phyloP scores from a whole-genome alignment of 1,140 invertebrate species.

The Anastatus disparis region DNA sequence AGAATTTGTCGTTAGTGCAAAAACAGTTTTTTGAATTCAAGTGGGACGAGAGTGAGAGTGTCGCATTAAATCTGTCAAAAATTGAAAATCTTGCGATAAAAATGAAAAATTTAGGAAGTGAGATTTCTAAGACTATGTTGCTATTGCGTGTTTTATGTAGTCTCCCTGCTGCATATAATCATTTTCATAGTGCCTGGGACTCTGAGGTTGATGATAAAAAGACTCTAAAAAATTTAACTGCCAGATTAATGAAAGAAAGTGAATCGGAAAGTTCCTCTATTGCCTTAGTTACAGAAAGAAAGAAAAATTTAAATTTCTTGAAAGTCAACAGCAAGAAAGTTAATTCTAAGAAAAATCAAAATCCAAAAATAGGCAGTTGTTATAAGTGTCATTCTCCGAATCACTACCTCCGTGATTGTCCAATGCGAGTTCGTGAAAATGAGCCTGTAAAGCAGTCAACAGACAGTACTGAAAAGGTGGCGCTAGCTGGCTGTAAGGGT shows the following conservation, averaged over 20 bases:
- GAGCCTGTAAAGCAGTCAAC: too few relatives aligned
- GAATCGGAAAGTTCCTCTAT: too few relatives aligned
- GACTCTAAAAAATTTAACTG: background rate
- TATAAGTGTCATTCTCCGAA: background rate
- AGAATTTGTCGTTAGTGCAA: conserved; percentile 39
- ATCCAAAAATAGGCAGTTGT: too few relatives aligned
- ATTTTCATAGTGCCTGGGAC: conserved; percentile 53
- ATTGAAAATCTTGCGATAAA: conserved; percentile 25
- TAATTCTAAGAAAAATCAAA: too few relatives aligned
- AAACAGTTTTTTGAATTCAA: conserved; percentile 51
- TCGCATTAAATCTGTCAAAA: conserved; percentile 24
- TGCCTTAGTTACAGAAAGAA: too few relatives aligned
- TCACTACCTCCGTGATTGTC: background rate
- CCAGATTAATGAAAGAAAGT: background rate
- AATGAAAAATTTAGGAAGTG: conserved; percentile 28
- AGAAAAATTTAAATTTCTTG: too few relatives aligned
- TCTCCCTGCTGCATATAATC: conserved; percentile 48
- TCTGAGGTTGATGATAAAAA: conserved; percentile 35
- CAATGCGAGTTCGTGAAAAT: background rate
- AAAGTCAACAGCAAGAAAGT: background rate
- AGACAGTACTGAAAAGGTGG: background rate
- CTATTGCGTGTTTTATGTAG: conserved; percentile 19
- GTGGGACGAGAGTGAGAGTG: conserved; percentile 18
- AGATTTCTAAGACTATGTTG: too few relatives aligned
- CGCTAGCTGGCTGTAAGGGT: background rate